Percentiles rank a stretch among this genome's conserved stretches.
These are phyloP conservation scores for Apoda limacodes DNA, from an alignment of 2,888 invertebrate species.

Conservation along the genomic window DNA sequence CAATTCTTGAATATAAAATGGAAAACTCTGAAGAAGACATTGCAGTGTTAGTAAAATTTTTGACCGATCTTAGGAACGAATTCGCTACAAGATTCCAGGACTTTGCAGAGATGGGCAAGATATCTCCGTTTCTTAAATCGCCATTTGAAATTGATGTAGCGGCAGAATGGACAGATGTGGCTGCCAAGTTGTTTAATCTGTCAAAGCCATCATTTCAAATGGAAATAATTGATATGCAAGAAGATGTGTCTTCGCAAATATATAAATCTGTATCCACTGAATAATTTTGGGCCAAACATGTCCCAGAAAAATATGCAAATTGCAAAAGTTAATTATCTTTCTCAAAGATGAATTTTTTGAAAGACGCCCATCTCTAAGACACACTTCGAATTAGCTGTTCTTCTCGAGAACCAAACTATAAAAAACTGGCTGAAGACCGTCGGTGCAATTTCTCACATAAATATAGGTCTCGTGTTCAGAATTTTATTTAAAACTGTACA, in stretches of 20 bases:
- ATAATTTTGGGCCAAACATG: not conserved
- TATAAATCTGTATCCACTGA: not conserved
- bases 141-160: constrained; percentile 24
- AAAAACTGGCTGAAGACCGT: too few relatives aligned
- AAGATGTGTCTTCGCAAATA: constrained; percentile 12
- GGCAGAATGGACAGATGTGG: constrained; percentile 21
- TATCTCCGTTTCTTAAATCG: constrained; percentile 16
- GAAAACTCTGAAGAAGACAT: constrained; percentile 25
- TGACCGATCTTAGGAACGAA: constrained; percentile 17
- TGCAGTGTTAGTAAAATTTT: constrained; percentile 22
- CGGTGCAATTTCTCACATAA: too few relatives aligned
- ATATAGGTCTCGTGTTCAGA: too few relatives aligned
- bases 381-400: constrained; percentile 9
- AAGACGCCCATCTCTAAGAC: constrained; percentile 11
- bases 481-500: too few relatives aligned
- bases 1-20: constrained; percentile 24
- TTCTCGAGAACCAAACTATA: too few relatives aligned
- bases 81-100: constrained; percentile 19
- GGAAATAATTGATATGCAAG: constrained; percentile 14
- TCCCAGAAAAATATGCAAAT: constrained; percentile 11
- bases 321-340: constrained; percentile 13
- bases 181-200: constrained; percentile 26
- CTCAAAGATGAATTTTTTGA: constrained; percentile 13
- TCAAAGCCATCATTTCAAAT: constrained; percentile 10
- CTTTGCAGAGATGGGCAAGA: constrained; percentile 22